Evolutionary conservation across 2,113 vertebrate genomes (phyloP).

Genomic region (Eudorcas thomsonii): DNA sequence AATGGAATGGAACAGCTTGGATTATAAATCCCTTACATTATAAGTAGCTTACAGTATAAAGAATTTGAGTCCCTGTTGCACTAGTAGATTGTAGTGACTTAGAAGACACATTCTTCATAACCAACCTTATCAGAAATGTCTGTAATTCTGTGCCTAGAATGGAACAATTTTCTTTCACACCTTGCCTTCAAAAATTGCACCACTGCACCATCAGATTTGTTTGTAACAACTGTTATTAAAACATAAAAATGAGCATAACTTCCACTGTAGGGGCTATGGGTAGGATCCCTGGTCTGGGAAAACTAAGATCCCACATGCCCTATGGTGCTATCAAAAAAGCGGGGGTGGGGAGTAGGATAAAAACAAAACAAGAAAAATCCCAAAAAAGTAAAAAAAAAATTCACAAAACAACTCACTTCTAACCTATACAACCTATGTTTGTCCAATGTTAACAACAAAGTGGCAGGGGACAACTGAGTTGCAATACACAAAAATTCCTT

Average conservation of each 20-base stretch:
- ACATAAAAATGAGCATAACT: background rate
- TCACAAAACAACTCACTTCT: constrained; percentile 10
- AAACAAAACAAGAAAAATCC: background rate
- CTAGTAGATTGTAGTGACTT: background rate
- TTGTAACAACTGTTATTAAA: background rate
- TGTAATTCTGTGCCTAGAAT: background rate
- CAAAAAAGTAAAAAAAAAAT: background rate
- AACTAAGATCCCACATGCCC: background rate
- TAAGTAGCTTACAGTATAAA: background rate
- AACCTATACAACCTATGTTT: background rate
- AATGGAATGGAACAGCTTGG: background rate
- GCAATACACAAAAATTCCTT: background rate
- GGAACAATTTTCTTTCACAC: background rate
- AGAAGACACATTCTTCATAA: background rate
- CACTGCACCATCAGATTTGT: background rate
- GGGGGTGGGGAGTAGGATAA: background rate
- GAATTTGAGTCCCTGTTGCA: background rate
- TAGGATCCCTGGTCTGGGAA: background rate
- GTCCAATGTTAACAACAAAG: background rate
- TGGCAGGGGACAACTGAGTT: background rate
- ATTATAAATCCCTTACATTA: background rate
- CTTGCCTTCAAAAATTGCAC: background rate
- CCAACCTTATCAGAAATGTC: background rate
- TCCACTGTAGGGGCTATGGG: background rate
- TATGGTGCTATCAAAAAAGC: background rate